Percentiles rank a stretch among this genome's conserved stretches.
Conservation (phyloP, 2,888 invertebrate species). For the Gandaritis pyraliata region DNA sequence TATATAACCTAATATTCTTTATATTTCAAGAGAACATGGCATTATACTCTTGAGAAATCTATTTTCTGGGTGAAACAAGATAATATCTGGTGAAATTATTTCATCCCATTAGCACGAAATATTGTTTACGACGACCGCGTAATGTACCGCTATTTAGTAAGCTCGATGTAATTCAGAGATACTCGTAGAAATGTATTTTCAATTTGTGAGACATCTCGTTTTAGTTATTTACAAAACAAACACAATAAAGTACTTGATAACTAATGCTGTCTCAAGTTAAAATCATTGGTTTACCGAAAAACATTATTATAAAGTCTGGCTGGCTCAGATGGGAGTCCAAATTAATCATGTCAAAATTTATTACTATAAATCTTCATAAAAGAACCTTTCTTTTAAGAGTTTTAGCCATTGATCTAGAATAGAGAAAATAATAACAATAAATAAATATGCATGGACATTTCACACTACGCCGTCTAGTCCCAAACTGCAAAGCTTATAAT, state of each 20-base stretch:
- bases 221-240: slow-evolving; percentile 10
- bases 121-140: slow-evolving; percentile 20
- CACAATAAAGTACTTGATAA: neutral
- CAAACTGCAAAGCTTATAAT: no score
- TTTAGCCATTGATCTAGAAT: no score
- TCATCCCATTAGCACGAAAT: slow-evolving; percentile 24
- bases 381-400: no score
- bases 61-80: slow-evolving; percentile 25
- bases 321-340: no score
- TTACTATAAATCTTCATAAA: no score
- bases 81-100: slow-evolving; percentile 31
- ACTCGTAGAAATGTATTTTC: slow-evolving; percentile 15
- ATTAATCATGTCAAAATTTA: no score
- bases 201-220: slow-evolving; percentile 10
- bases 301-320: slow-evolving; percentile 7
- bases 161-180: slow-evolving; percentile 6
- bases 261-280: neutral
- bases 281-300: neutral
- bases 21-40: slow-evolving; percentile 24
- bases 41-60: slow-evolving; percentile 36
- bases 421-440: no score
- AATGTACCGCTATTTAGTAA: slow-evolving; percentile 3
- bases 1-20: slow-evolving; percentile 12
- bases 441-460: no score
- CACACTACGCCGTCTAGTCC: no score